These are phyloP conservation scores for Acipenser oxyrinchus DNA, from an alignment of 2,797 vertebrate genomes.

Conservation along the genomic window DNA sequence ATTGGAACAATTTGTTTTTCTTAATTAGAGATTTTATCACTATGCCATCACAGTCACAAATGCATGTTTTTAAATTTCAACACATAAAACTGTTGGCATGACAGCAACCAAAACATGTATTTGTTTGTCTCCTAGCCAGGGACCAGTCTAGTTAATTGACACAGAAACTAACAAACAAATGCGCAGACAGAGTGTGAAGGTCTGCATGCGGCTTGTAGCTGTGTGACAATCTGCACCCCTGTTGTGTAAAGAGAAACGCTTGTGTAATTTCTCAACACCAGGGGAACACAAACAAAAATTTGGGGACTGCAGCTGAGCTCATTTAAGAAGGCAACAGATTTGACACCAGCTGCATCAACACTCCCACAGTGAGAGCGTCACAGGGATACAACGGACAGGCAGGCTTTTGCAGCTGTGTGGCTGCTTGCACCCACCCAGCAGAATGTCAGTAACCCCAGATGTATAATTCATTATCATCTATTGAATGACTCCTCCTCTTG, in stretches of 20 bases:
- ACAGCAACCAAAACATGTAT: too few species aligned
- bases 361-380: neutral
- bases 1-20: too few species aligned
- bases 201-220: neutral
- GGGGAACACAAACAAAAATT: slow-evolving; percentile 12
- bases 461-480: neutral
- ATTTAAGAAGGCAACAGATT: neutral
- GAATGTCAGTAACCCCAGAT: neutral
- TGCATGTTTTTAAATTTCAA: too few species aligned
- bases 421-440: neutral
- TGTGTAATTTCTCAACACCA: neutral
- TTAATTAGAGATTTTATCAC: too few species aligned
- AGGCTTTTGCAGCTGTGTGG: slow-evolving; percentile 2
- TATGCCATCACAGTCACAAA: too few species aligned
- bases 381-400: neutral
- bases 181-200: too few species aligned
- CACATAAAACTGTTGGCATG: too few species aligned
- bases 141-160: too few species aligned
- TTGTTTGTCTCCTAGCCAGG: too few species aligned
- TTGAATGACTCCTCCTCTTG: too few species aligned
- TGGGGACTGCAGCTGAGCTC: neutral
- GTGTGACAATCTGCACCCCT: slow-evolving; percentile 4
- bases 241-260: neutral
- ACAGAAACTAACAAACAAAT: too few species aligned
- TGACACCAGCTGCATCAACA: slow-evolving; percentile 8